phyloP scores from a whole-genome alignment of 2,113 vertebrate genomes.

The Myotis yumanensis region DNA sequence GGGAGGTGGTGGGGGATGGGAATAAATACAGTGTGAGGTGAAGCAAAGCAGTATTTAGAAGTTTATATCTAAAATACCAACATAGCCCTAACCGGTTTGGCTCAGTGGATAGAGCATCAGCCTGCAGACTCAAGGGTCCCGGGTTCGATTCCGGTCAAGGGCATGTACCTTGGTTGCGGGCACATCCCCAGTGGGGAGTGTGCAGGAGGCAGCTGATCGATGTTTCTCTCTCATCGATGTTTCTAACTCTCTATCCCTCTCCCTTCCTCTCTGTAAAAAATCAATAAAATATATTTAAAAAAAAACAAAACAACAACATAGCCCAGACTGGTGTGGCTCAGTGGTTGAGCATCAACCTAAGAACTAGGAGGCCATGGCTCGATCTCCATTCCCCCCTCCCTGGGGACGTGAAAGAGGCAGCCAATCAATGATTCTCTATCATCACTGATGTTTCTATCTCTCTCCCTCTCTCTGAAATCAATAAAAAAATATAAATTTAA shows the following conservation, averaged over 20 bases:
- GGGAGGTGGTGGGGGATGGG: no score
- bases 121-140: no score
- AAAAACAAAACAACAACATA: not conserved
- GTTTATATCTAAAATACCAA: constrained; percentile 27
- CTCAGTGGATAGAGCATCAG: not conserved
- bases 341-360: not conserved
- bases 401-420: not conserved
- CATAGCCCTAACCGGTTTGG: not conserved
- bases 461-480: not conserved
- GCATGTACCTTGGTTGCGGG: no score
- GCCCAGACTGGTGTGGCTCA: not conserved
- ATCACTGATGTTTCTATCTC: not conserved
- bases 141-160: no score
- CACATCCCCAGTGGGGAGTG: no score
- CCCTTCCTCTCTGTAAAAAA: no score
- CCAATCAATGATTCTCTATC: not conserved
- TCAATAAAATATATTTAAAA: no score
- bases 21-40: not conserved
- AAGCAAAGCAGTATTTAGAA: not conserved
- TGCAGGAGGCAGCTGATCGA: no score
- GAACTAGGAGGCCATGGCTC: no score
- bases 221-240: no score
- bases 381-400: no score
- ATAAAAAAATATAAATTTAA: not conserved
- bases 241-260: no score